Percentiles rank a stretch among this genome's conserved stretches.
These are phyloP conservation scores for Caenorhabditis wallacei DNA, from an alignment of 2,888 invertebrate genomes.

Conservation along the genomic window DNA sequence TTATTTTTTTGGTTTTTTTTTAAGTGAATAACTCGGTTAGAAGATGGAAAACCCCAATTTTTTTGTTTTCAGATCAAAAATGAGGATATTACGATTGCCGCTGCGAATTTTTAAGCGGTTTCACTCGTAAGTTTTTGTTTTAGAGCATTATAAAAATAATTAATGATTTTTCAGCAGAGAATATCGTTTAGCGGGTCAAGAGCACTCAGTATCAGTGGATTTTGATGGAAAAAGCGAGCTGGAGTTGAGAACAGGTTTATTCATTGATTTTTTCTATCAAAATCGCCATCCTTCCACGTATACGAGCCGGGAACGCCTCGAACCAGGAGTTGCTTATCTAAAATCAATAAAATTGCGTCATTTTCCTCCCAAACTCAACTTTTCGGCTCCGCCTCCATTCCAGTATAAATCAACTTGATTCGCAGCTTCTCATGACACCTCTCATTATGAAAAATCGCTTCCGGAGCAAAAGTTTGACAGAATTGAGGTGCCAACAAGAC, in stretches of 20 bases:
- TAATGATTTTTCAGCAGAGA: conserved; percentile 32
- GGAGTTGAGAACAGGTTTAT: conserved; percentile 51
- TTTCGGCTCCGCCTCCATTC: conserved; percentile 16
- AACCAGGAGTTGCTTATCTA: no score
- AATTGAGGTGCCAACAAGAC: conserved; percentile 65
- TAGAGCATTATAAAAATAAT: background rate
- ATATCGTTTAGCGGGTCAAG: conserved; percentile 30
- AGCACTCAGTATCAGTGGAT: conserved; percentile 48
- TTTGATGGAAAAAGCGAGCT: conserved; percentile 18
- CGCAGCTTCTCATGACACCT: conserved; percentile 56
- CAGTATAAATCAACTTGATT: conserved; percentile 40
- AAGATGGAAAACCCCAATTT: background rate
- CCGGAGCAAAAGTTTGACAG: conserved; percentile 66
- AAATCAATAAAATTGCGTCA: background rate
- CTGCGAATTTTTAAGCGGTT: conserved; percentile 29
- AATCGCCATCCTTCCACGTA: background rate
- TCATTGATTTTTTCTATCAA: background rate
- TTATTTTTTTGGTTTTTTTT: background rate
- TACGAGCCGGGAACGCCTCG: no score
- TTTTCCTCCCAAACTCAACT: no score
- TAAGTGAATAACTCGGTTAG: no score
- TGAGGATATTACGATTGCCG: conserved; percentile 24
- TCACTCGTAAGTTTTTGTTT: conserved; percentile 26
- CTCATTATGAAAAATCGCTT: conserved; percentile 68
- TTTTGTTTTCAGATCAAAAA: conserved; percentile 6